Conservation (phyloP, 2,888 invertebrate species). For the Syritta pipiens region DNA sequence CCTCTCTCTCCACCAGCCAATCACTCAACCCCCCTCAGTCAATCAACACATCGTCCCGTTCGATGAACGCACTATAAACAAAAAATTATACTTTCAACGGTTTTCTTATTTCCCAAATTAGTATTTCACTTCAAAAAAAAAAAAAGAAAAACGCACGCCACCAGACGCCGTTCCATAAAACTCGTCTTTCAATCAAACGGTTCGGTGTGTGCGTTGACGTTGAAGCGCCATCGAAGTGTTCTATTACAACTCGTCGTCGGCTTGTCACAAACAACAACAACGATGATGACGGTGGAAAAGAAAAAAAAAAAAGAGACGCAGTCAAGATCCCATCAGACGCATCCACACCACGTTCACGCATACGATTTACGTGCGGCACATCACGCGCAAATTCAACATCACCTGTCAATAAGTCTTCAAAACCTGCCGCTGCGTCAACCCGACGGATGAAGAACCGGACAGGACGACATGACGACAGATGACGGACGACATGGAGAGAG, state of each 20-base stretch:
- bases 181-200: conserved; percentile 58
- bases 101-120: conserved; percentile 35
- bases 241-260: conserved; percentile 55
- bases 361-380: conserved; percentile 39
- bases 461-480: too few species aligned
- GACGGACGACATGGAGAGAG: too few species aligned
- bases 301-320: too few species aligned
- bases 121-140: conserved; percentile 17
- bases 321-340: conserved; percentile 36
- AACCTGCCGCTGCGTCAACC: conserved; percentile 15
- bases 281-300: too few species aligned
- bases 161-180: too few species aligned
- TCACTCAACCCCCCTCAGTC: too few species aligned
- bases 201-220: conserved; percentile 31
- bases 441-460: conserved; percentile 19
- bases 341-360: conserved; percentile 42
- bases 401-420: conserved; percentile 58
- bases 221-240: conserved; percentile 49
- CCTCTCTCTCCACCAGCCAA: too few species aligned
- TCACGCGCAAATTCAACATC: conserved; percentile 52
- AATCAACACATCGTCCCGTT: too few species aligned
- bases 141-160: too few species aligned
- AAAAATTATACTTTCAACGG: conserved; percentile 35
- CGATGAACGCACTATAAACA: neutral
- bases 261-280: conserved; percentile 50